Conservation (phyloP, 2,113 vertebrate species). For the Copsychus sechellarum region DNA sequence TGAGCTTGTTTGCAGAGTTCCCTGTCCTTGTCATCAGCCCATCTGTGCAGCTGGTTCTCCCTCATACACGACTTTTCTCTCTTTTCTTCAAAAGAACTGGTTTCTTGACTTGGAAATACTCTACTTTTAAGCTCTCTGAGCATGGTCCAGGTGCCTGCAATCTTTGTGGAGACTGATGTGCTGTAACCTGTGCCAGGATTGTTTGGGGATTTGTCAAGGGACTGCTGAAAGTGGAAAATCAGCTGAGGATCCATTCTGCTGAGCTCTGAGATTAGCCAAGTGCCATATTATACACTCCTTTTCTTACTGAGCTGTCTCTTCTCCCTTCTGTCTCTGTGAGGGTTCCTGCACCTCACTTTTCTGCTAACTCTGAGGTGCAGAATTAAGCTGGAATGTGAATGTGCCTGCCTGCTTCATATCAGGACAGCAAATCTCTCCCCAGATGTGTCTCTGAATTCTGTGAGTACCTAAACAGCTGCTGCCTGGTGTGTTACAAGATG, state of each 20-base stretch:
- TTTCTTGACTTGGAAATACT: background rate
- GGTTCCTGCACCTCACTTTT: background rate
- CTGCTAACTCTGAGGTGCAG: background rate
- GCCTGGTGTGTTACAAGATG: background rate
- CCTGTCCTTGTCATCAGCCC: background rate
- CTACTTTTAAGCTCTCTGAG: background rate
- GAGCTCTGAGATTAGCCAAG: background rate
- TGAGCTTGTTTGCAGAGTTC: background rate
- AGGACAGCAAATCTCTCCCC: background rate
- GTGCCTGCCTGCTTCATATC: background rate
- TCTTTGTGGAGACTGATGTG: background rate
- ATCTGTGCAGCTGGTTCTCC: background rate
- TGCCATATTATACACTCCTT: accelerated
- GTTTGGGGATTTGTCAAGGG: background rate
- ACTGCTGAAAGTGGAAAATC: background rate
- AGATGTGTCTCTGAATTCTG: background rate
- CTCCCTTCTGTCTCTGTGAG: background rate
- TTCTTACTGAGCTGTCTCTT: background rate
- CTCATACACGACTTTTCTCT: background rate
- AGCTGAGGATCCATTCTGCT: background rate
- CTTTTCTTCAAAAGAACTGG: background rate
- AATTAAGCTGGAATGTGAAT: background rate
- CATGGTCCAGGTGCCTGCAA: background rate
- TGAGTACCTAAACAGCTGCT: background rate
- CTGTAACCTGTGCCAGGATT: background rate